A percentile compares a stretch with the other conserved stretches of the same genome.
These are phyloP conservation scores for Sterrhoptilus dennistouni DNA, from an alignment of 2,113 vertebrate genomes.

Conservation along the genomic window DNA sequence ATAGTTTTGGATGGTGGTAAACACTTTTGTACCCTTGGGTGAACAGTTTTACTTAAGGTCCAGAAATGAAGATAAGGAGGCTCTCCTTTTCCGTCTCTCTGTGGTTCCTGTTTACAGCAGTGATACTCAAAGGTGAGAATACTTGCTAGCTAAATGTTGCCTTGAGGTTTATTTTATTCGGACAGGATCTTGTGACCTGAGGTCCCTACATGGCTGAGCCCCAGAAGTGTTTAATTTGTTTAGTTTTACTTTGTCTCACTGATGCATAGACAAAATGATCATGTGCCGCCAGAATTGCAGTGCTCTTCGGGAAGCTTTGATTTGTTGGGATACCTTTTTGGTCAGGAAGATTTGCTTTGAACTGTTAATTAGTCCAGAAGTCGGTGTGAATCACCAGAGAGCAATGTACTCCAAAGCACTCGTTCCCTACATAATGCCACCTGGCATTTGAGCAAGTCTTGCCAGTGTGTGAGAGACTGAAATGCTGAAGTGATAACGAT, in stretches of 20 bases:
- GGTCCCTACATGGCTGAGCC: neutral
- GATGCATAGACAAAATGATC: neutral
- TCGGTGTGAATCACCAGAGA: neutral
- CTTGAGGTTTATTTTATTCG: neutral
- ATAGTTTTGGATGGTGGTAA: neutral
- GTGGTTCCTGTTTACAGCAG: constrained; percentile 54
- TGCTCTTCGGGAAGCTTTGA: neutral
- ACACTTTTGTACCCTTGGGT: neutral
- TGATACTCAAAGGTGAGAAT: constrained; percentile 68
- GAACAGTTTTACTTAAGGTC: neutral
- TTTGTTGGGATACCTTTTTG: neutral
- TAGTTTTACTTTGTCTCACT: neutral
- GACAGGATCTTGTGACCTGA: neutral
- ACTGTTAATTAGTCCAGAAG: neutral
- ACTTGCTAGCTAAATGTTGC: neutral
- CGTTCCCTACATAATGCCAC: neutral
- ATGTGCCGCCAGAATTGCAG: neutral
- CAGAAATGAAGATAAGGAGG: constrained; percentile 45
- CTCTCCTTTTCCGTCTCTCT: constrained; percentile 10
- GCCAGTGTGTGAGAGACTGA: neutral
- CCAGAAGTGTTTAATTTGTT: neutral
- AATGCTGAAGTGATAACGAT: neutral
- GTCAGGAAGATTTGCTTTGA: neutral
- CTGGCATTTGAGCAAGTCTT: neutral
- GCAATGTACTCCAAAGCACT: neutral